Conservation (phyloP, 2,113 vertebrate genomes). For the Rhinoptilus africanus region DNA sequence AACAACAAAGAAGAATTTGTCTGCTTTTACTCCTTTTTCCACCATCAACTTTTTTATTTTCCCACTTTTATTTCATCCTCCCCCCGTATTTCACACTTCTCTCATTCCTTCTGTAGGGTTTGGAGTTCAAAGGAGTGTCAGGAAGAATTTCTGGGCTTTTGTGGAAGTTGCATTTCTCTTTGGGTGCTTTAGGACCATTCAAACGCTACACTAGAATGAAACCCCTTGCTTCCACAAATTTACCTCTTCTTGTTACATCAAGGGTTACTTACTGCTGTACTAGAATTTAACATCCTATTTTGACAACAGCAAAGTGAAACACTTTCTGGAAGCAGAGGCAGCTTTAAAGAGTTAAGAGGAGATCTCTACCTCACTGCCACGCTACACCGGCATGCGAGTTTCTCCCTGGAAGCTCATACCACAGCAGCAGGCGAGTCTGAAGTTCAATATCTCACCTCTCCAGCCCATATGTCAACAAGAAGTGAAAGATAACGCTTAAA, state of each 20-base stretch:
- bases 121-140: neutral
- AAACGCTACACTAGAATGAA: neutral
- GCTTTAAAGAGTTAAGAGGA: neutral
- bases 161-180: neutral
- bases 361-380: neutral
- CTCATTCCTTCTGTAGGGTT: neutral
- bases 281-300: neutral
- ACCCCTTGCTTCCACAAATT: neutral
- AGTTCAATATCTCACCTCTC: neutral
- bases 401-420: neutral
- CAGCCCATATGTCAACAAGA: neutral
- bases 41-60: neutral
- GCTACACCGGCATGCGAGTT: rapidly evolving
- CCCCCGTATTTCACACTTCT: neutral
- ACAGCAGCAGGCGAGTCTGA: neutral
- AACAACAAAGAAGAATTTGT: neutral
- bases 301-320: neutral
- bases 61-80: neutral
- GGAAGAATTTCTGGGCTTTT: neutral
- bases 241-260: neutral
- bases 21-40: neutral
- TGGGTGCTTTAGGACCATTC: neutral
- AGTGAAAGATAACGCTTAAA: neutral
- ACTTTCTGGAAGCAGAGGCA: neutral
- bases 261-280: neutral